Base-by-base conservation (phyloP, 2,888 invertebrate species). In the Drosophila acutilabella region DNA sequence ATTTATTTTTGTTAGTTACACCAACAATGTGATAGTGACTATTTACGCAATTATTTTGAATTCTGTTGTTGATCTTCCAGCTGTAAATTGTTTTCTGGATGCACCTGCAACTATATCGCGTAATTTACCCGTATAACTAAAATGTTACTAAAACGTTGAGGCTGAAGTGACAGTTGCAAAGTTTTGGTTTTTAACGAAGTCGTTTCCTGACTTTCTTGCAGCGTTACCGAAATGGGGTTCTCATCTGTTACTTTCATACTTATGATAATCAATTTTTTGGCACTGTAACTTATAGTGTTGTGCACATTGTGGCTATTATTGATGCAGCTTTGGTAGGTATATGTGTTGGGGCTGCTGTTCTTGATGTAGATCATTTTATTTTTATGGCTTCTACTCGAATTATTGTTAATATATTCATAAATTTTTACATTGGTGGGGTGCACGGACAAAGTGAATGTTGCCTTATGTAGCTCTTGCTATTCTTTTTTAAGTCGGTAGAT, bases 401-500 rank as follows among this genome's bases (percentile, higher is more conserved):
- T 64, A 48, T 13, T 82, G 68, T 67, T 84, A 74, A 45, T 79
- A 72, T 79, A 84, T 74, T 85, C 84, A 71, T 75, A 76, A 71
- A 84, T 78, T 77, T 88, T 82, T 83, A 80, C 82, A 87, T 88
- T 84, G 73, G 85, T 76, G 74, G 87, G 78, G 71, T 76, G 76
- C 66, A 85, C 86, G 80, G 84, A 81, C 73, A 88, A 78, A 86
- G 77, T 71, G 66, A 76, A 67, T 70, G 81, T 81, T 86, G 84
- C 69, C 69, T 83, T 79, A 66, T 79, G 89, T 76, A 92, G 91
- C 86, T 93, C 93, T 93, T 94, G 94, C 94, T 95, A 97, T 95
- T 98, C 97, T 94, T 98, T 98, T 93, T 98, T 97, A 92, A 99
- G 96, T 94, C 98, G 95, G 94, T 99, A 99, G 93, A 99, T 98